Base-by-base conservation (phyloP, 1,140 invertebrate species). In the Elysia chlorotica region DNA sequence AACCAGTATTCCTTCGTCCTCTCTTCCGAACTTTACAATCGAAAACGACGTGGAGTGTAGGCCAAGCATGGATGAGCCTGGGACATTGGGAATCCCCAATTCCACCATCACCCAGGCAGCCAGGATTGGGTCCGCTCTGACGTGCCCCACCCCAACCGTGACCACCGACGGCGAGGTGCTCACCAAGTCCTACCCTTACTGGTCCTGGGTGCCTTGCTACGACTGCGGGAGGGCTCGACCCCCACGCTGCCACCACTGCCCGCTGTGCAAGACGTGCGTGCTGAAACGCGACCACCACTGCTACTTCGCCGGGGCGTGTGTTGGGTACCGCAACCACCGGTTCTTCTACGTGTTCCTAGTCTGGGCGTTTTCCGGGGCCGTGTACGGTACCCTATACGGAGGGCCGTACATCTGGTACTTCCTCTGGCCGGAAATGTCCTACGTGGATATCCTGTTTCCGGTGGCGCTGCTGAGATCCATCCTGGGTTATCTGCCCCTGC, bases 281-380 rank as follows among this genome's bases (percentile, higher is more conserved):
- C 73, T 85, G n/a, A 83, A 83, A 85, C 89, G 96, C 77, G 96
- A 98, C 84, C 96, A 98, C 87, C 96, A 99, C 83, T 98, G 96
- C 84, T 92, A 93, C 57, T 98, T 98, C 86, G 92, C 93, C 30
- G 93, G 92, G n/a, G 93, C 92, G 80, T 98, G 96, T 87, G 89
- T 98, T 23, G 96, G 96, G 1, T 93, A 96, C 82, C 90, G 90
- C 59, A 98, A 98, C 87, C 92, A 94, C 79, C 90, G 96, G 81
- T 97, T 94, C 85, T 98, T 97, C 82, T 87, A 95, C 5, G 91
- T 92, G 79, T 95, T 96, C 82, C 86, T 95, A n/a, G 83, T 95
- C 19, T 93, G 79, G 78, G 74, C 72, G 3, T 59, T 62, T 6
- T 14, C 78, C 6, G 68, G 65, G 1, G 66, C 67, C 30, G 37